Evolutionary conservation across 2,113 vertebrate genomes (phyloP).

Genomic region (Marcusenius ussheri): DNA sequence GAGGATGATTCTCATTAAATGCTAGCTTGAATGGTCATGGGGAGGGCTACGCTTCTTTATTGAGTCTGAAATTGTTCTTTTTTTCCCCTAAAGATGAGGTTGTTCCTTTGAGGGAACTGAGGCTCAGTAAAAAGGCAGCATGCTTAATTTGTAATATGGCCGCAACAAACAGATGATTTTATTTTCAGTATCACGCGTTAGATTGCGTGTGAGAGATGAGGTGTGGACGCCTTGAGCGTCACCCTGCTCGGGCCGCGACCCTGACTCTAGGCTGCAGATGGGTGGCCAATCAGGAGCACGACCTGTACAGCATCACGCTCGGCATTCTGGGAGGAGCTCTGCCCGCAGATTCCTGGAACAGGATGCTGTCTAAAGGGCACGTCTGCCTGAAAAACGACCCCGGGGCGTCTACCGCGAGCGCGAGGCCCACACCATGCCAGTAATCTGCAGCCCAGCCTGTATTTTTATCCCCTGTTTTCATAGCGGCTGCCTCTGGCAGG

Average conservation of each 20-base stretch:
- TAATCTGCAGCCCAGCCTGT: neutral
- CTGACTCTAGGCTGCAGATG: neutral
- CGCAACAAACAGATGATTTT: neutral
- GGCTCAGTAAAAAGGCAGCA: neutral
- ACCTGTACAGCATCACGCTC: neutral
- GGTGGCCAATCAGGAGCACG: neutral
- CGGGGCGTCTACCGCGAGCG: neutral
- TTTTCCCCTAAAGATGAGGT: neutral
- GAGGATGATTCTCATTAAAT: neutral
- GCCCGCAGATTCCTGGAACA: neutral
- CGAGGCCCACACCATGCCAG: neutral
- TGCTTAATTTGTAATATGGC: neutral
- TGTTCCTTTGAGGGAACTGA: neutral
- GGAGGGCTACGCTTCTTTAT: neutral
- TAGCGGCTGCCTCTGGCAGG: neutral
- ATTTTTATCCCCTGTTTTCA: conserved; percentile 9
- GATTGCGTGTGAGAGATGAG: neutral
- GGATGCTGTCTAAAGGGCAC: neutral
- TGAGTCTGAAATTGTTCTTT: neutral
- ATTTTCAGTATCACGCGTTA: neutral
- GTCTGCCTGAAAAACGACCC: neutral
- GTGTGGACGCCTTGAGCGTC: neutral
- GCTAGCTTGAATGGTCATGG: neutral
- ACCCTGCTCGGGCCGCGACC: neutral
- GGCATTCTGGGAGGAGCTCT: neutral